These are phyloP conservation scores for Ceratotherium simum DNA, from an alignment of 2,113 vertebrate genomes.

Conservation along the genomic window DNA sequence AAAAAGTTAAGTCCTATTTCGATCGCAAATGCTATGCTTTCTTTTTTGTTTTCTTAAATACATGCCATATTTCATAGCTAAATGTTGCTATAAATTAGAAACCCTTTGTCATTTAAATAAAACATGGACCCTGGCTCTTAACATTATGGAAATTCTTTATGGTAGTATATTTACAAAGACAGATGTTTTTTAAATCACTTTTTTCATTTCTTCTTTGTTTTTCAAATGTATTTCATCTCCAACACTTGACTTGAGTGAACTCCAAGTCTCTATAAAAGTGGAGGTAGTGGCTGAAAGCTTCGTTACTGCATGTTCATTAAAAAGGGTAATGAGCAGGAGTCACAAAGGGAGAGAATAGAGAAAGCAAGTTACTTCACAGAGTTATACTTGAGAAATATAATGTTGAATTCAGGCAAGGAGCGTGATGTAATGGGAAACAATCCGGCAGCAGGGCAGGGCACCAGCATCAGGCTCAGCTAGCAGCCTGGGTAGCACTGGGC, in stretches of 20 bases:
- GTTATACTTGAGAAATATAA: not conserved
- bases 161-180: not conserved
- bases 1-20: not conserved
- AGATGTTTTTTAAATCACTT: not conserved
- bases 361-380: not conserved
- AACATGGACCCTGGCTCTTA: not conserved
- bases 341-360: not conserved
- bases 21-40: not conserved
- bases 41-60: slow-evolving; percentile 42
- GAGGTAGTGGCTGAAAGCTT: not conserved
- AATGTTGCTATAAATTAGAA: slow-evolving; percentile 4
- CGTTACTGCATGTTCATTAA: not conserved
- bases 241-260: not conserved
- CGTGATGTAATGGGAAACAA: not conserved
- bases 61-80: not conserved
- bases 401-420: not conserved
- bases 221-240: slow-evolving; percentile 24
- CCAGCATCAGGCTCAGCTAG: too few relatives aligned
- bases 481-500: fast-evolving
- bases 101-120: not conserved
- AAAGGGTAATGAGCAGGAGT: not conserved
- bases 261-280: not conserved
- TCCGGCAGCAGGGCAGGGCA: not conserved
- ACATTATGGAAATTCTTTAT: not conserved
- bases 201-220: not conserved